phyloP scores from a whole-genome alignment of 2,113 vertebrate genomes.

The Pongo pygmaeus region DNA sequence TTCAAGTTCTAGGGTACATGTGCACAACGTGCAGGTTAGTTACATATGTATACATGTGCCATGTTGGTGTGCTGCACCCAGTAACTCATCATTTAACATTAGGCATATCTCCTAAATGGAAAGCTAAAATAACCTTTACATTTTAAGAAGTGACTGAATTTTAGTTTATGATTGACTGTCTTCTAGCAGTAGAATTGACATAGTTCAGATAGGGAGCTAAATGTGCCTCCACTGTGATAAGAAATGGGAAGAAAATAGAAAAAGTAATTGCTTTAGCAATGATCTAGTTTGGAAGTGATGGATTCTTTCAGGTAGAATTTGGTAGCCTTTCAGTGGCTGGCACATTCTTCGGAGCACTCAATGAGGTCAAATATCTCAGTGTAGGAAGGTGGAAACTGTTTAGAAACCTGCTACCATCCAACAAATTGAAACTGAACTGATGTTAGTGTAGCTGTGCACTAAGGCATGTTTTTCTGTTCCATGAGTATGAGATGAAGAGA shows the following conservation, averaged over 20 bases:
- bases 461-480: neutral
- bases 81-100: too few species aligned
- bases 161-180: conserved; percentile 67
- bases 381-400: neutral
- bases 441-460: neutral
- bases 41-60: too few species aligned
- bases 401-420: conserved; percentile 10
- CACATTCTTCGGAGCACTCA: neutral
- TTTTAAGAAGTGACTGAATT: conserved; percentile 69
- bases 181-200: conserved; percentile 57
- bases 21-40: too few species aligned
- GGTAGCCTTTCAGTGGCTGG: conserved; percentile 57
- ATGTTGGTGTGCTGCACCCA: too few species aligned
- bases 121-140: conserved; percentile 67
- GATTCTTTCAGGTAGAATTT: conserved; percentile 66
- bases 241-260: conserved; percentile 60
- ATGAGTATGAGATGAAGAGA: neutral
- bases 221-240: conserved; percentile 74
- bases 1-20: too few species aligned
- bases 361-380: conserved; percentile 20
- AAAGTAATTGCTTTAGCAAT: conserved; percentile 75
- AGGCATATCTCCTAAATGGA: conserved; percentile 22
- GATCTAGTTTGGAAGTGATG: conserved; percentile 65
- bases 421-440: neutral
- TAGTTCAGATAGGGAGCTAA: conserved; percentile 65